phyloP scores from a whole-genome alignment of 2,113 vertebrate species.

The Muscicapa adusta region DNA sequence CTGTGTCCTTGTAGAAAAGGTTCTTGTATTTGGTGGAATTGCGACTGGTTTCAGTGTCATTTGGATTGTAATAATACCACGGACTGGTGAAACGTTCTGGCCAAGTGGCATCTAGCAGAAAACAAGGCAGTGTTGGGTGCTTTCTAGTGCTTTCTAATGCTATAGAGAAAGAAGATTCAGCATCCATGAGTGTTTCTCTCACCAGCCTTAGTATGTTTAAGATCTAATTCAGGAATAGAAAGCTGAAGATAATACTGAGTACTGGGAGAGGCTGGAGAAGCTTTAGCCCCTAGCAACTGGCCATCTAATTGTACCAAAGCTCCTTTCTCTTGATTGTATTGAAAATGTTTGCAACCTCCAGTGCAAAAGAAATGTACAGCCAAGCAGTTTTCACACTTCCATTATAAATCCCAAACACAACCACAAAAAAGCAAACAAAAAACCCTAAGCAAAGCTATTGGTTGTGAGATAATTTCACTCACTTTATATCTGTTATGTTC shows the following conservation, averaged over 20 bases:
- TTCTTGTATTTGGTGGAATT: background rate
- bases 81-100: background rate
- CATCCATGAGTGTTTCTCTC: background rate
- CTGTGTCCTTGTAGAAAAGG: background rate
- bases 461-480: background rate
- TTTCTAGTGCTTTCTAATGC: background rate
- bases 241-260: background rate
- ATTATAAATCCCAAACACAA: background rate
- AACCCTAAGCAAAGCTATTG: accelerated
- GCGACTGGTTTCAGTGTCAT: background rate
- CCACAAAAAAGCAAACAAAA: background rate
- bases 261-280: background rate
- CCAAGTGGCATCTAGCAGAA: background rate
- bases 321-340: background rate
- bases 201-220: background rate
- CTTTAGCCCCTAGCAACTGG: background rate
- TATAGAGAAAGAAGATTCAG: background rate
- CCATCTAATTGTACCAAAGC: background rate
- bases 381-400: background rate
- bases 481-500: background rate
- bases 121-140: background rate
- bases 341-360: background rate
- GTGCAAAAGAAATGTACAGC: background rate
- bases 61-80: background rate
- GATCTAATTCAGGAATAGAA: background rate